Evolutionary conservation across 2,113 vertebrate species (phyloP), one percentile per base, ranked within the genome.

Genomic region (Mastomys coucha): DNA sequence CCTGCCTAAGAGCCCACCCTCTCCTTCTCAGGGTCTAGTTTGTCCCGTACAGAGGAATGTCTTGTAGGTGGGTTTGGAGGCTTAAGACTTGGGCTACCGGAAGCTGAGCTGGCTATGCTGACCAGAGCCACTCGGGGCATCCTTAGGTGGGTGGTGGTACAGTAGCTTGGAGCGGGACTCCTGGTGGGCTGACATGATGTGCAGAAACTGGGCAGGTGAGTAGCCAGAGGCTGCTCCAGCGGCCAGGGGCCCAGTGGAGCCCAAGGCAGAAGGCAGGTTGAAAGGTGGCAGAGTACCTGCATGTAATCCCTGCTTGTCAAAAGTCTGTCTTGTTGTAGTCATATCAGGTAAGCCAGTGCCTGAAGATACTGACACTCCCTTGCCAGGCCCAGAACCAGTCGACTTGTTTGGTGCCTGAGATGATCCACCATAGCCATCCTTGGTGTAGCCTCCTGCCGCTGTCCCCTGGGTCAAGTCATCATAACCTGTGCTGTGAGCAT

Each of bases 301-400:
- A 1, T 99, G 99, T 98, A 99, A 99, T 98, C 99, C 99, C 99
- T 99, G 99, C 98, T 99, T 99, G 98, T 99, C 99, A 98, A 99
- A 99, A 0, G 99, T 98, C 99, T 99, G 99, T 95, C 98, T 99
- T 99, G 98, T 99, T 99, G 98, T 99, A 99, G 97, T 99, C 98
- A 99, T 99, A 89, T 99, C 99, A 94, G 99, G 99, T n/a, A 99
- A 99, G 97, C 99, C 99, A 77, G 99, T 98, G 97, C 97, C 99
- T 94, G 99, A 99, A 92, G 99, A 99, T 96, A 99, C 99, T 3
- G 99, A 99, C 92, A 99, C 98, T 98, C 99, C 99, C 99, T 99
- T 99, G 98, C 99, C 99, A 97, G 99, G 99, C 98, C 99, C 99
- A 98, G 99, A 98, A 97, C 99, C 99, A 95, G 99, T 98, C 97